These are phyloP conservation scores for Cnemophilus loriae DNA, from an alignment of 2,113 vertebrate species.

Conservation along the genomic window DNA sequence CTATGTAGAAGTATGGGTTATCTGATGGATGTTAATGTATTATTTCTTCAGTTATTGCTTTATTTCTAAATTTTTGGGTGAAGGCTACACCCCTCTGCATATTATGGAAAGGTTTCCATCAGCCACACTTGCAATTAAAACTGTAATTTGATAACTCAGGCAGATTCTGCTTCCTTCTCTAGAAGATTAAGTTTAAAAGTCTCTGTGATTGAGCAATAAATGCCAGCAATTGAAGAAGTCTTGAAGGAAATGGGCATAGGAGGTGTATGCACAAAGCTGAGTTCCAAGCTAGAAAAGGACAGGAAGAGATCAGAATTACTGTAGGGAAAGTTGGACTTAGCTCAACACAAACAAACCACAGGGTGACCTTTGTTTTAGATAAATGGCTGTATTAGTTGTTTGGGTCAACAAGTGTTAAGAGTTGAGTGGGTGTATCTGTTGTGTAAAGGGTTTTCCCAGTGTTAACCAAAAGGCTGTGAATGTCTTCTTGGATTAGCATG, in stretches of 20 bases:
- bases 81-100: rapidly evolving
- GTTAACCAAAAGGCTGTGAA: not conserved
- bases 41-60: not conserved
- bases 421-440: not conserved
- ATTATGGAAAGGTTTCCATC: not conserved
- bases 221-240: not conserved
- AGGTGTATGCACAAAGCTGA: not conserved
- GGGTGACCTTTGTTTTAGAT: not conserved
- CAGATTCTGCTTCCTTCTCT: not conserved
- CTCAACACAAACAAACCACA: not conserved
- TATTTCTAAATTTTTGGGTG: not conserved
- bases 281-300: not conserved
- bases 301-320: not conserved
- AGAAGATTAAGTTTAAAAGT: not conserved
- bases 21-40: not conserved
- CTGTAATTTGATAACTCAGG: not conserved
- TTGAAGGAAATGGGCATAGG: not conserved
- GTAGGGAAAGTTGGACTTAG: not conserved
- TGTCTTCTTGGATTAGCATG: not conserved
- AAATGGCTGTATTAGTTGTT: not conserved
- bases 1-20: not conserved
- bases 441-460: not conserved
- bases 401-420: not conserved
- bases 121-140: not conserved
- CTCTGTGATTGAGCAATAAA: not conserved